These are phyloP conservation scores for Epinotia nisella DNA, from an alignment of 2,888 invertebrate genomes.

Conservation along the genomic window DNA sequence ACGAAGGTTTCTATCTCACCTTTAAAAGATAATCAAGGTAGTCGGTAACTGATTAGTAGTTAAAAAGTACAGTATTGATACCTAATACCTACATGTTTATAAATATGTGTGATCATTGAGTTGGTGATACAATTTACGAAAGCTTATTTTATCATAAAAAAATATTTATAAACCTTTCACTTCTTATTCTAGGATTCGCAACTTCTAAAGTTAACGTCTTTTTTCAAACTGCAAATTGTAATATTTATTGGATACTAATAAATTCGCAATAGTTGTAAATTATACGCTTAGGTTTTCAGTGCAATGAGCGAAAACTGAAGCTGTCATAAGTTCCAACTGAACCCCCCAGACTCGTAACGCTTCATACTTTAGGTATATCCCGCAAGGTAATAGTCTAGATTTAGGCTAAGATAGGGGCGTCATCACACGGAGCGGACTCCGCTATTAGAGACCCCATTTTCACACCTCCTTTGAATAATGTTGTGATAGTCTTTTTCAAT, in stretches of 20 bases:
- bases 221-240: no score
- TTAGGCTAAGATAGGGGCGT: slow-evolving; percentile 75
- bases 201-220: no score
- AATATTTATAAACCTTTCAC: no score
- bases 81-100: no score
- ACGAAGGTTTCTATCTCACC: neutral
- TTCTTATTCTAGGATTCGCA: no score
- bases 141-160: no score
- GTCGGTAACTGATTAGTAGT: neutral
- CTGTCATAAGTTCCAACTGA: slow-evolving; percentile 5
- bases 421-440: slow-evolving; percentile 70
- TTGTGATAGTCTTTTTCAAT: slow-evolving; percentile 63
- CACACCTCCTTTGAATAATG: slow-evolving; percentile 74
- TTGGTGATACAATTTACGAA: no score
- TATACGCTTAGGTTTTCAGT: no score
- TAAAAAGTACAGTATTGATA: no score
- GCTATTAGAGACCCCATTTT: slow-evolving; percentile 74
- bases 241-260: no score
- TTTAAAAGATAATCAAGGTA: neutral
- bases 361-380: slow-evolving; percentile 40
- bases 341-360: slow-evolving; percentile 5
- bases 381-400: slow-evolving; percentile 65
- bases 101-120: no score
- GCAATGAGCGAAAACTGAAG: neutral
- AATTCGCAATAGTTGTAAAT: no score